Evolutionary conservation across 2,888 invertebrate genomes (phyloP), one percentile per base, ranked within the genome.

Genomic region (Tipula confusa): DNA sequence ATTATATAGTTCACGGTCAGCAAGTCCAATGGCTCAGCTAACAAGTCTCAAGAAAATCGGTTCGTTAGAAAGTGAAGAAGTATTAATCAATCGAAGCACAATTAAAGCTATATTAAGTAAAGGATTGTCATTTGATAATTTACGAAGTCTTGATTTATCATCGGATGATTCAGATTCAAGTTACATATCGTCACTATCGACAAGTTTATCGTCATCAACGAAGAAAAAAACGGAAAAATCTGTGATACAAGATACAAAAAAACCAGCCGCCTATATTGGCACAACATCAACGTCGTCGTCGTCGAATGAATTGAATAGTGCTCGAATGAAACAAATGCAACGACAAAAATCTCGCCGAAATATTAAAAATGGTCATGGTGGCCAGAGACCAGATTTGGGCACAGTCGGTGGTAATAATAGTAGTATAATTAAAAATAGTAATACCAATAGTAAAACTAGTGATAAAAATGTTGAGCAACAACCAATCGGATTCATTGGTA

Each of bases 1-100:
- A 43, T 13, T 83, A 15, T 83, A 83, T 29, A 83, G 43, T 43
- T 48, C 43, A 24, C 91, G 93, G 5, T 91, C 93, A 84, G 93
- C 93, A 85, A 95, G 95, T 87, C 95, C 95, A 1, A 94, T 96
- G 93, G 93, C 95, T 85, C 95, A 95, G 89, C 88, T 95, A 83
- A 94, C 94, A 82, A 95, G 95, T 86, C 89, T 95, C 15, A 94
- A 93, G 88, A 90, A 92, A 84, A 90, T 91, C 64, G 82, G 82
- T n/a, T 79, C 82, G 7, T 18, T 87, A 87, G 85, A 89, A 86
- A 86, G 89, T 86, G 88, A 88, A 85, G 88, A 90, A 86, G 87
- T 89, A 85, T 87, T 89, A 88, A 87, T 89, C 88, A 85, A 89
- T 93, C 84, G 94, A 24, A 87, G 87, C 84, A 88, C 89, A 85